Conservation (phyloP, 2,888 invertebrate species). For the Drosophila rellima region DNA sequence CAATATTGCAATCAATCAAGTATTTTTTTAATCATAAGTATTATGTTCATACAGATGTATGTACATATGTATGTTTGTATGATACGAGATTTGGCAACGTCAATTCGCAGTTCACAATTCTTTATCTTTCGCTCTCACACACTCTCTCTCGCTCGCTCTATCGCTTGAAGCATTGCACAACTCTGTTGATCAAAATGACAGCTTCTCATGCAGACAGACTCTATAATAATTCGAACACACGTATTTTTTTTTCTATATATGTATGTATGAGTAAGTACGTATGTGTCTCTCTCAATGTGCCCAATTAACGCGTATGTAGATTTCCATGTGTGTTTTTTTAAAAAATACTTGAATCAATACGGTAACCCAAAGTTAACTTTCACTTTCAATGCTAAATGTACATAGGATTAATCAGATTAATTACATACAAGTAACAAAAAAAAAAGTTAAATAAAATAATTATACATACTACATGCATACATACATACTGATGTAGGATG, state of each 20-base stretch:
- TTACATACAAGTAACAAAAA: neutral
- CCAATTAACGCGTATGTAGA: conserved; percentile 57
- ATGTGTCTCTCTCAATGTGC: conserved; percentile 62
- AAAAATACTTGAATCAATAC: conserved; percentile 43
- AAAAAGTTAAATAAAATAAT: conserved; percentile 9
- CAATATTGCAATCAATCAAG: conserved; percentile 75
- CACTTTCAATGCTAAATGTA: conserved; percentile 53
- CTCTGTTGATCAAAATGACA: neutral
- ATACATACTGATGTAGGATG: conserved; percentile 8
- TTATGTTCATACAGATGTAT: conserved; percentile 17
- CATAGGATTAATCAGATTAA: neutral
- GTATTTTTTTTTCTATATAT: conserved; percentile 1
- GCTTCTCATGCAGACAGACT: neutral
- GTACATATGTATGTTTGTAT: neutral
- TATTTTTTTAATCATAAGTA: conserved; percentile 56
- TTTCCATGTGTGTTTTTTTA: conserved; percentile 60
- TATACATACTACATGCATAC: conserved; percentile 21
- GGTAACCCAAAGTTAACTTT: conserved; percentile 83
- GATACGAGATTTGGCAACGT: conserved; percentile 29
- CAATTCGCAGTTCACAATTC: conserved; percentile 19
- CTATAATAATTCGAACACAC: neutral
- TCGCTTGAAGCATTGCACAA: neutral
- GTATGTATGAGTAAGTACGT: conserved; percentile 19
- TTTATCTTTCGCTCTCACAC: conserved; percentile 18
- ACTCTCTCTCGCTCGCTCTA: neutral